Conservation (phyloP, 2,888 invertebrate genomes). For the Yponomeuta evonymella region DNA sequence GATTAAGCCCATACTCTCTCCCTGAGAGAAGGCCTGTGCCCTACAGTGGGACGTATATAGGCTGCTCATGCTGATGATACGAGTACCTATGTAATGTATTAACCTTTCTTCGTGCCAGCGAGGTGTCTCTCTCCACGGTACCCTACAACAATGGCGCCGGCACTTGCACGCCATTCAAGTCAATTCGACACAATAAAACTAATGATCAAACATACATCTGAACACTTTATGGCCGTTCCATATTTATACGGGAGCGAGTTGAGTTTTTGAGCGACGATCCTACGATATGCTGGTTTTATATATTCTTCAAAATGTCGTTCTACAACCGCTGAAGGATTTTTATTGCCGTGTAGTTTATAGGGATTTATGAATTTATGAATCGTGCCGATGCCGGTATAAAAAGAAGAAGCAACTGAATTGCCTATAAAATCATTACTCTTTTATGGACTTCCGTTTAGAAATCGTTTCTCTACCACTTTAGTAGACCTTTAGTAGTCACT, state of each 20-base stretch:
- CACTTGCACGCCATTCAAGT: conserved; percentile 56
- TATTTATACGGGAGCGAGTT: conserved; percentile 25
- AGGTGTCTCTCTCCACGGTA: not conserved
- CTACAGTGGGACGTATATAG: too few relatives aligned
- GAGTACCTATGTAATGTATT: not conserved
- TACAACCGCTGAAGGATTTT: not conserved
- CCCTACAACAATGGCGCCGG: conserved; percentile 15
- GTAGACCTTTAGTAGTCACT: too few relatives aligned
- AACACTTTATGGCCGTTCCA: conserved; percentile 38
- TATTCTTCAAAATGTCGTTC: not conserved
- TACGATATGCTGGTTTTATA: not conserved
- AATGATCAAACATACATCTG: conserved; percentile 48
- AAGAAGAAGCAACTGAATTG: not conserved
- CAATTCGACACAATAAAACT: conserved; percentile 61
- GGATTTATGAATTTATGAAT: conserved; percentile 9
- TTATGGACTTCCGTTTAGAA: not conserved
- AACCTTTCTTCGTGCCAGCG: not conserved
- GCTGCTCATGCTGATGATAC: too few relatives aligned
- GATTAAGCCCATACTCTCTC: too few relatives aligned
- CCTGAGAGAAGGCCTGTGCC: too few relatives aligned
- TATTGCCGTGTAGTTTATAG: not conserved
- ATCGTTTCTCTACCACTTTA: not conserved
- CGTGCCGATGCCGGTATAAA: not conserved
- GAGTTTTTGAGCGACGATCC: conserved; percentile 8
- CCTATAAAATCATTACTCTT: not conserved